phyloP scores from a whole-genome alignment of 2,797 vertebrate genomes.

The Melanotaenia pygmaea region DNA sequence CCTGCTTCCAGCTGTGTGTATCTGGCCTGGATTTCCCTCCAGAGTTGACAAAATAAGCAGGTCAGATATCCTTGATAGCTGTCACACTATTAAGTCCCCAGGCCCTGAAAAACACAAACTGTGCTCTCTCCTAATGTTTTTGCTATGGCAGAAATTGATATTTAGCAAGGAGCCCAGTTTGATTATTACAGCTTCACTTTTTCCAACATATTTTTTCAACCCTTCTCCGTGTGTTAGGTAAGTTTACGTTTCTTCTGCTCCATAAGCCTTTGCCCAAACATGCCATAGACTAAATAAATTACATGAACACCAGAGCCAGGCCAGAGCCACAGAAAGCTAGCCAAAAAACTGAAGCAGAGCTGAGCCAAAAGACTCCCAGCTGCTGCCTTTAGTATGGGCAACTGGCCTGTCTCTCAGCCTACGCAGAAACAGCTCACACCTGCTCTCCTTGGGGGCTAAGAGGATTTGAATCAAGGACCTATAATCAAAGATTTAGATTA shows the following conservation, averaged over 20 bases:
- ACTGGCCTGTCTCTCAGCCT: conserved; percentile 39
- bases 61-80: conserved; percentile 68
- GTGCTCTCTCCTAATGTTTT: conserved; percentile 40
- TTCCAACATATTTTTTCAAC: neutral
- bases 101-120: conserved; percentile 45
- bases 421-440: conserved; percentile 51
- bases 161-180: conserved; percentile 13
- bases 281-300: conserved; percentile 7
- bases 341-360: conserved; percentile 33
- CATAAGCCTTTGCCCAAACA: neutral
- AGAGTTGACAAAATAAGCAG: conserved; percentile 67
- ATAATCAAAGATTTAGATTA: conserved; percentile 31
- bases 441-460: conserved; percentile 37
- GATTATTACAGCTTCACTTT: conserved; percentile 8
- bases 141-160: conserved; percentile 21
- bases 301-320: conserved; percentile 9
- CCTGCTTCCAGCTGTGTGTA: conserved; percentile 61
- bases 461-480: conserved; percentile 31
- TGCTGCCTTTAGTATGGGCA: conserved; percentile 34
- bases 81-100: conserved; percentile 39
- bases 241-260: conserved; percentile 1
- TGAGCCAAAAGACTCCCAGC: conserved; percentile 43
- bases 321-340: conserved; percentile 16
- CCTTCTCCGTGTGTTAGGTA: neutral
- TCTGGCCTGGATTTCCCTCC: conserved; percentile 65